These are phyloP conservation scores for Rhinella marina DNA, from an alignment of 2,797 vertebrate genomes.

Conservation along the genomic window DNA sequence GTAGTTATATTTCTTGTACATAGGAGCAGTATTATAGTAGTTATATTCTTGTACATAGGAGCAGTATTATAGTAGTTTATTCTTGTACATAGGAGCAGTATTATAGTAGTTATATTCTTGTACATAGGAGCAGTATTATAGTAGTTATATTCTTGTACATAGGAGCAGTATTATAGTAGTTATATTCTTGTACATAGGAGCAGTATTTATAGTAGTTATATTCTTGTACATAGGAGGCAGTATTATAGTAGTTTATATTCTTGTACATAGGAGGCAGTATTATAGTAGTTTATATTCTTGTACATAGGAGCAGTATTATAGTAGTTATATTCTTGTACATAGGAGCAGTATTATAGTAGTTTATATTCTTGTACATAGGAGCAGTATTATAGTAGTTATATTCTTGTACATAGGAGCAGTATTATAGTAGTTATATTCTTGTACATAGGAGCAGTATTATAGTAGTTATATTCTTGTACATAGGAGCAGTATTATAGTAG, in stretches of 20 bases:
- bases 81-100: not conserved
- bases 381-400: slow-evolving; percentile 9
- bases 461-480: too few relatives aligned
- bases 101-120: slow-evolving; percentile 3
- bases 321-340: not conserved
- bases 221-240: not conserved
- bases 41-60: slow-evolving; percentile 13
- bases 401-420: not conserved
- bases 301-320: too few relatives aligned
- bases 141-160: not conserved
- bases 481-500: too few relatives aligned
- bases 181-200: not conserved
- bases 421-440: slow-evolving; percentile 12
- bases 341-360: not conserved
- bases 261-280: not conserved
- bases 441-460: not conserved
- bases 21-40: slow-evolving; percentile 21
- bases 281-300: too few relatives aligned
- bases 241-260: slow-evolving; percentile 6
- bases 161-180: not conserved
- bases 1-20: slow-evolving; percentile 20
- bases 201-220: slow-evolving; percentile 4
- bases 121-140: not conserved
- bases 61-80: slow-evolving; percentile 1
- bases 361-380: too few relatives aligned